Evolutionary conservation across 2,113 vertebrate genomes (phyloP).

Genomic region (Azemiops feae): DNA sequence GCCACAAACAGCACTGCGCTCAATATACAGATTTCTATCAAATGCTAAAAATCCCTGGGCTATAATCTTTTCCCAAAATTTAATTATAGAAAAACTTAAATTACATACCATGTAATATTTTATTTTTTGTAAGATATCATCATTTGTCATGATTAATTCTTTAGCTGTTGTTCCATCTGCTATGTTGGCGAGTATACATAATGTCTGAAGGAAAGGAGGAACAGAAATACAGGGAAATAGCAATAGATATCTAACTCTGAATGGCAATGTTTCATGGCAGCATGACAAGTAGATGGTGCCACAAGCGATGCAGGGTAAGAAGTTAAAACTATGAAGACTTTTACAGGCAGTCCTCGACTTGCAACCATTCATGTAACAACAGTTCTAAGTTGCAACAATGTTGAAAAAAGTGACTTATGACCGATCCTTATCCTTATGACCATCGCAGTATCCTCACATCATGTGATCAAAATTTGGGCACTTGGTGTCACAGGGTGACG

Average conservation of each 20-base stretch:
- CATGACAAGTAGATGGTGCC: conserved; percentile 1
- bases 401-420: background rate
- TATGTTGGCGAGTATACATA: conserved; percentile 96
- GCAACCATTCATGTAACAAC: background rate
- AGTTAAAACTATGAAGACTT: background rate
- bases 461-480: background rate
- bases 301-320: background rate
- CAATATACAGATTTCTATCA: background rate
- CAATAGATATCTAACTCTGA: conserved; percentile 21
- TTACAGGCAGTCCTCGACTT: background rate
- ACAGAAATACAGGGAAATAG: conserved; percentile 25
- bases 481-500: background rate
- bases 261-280: conserved; percentile 27
- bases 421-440: background rate
- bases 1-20: background rate
- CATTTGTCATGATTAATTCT: conserved; percentile 97
- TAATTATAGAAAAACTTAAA: conserved; percentile 21
- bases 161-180: conserved; percentile 96
- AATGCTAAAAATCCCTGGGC: background rate
- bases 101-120: conserved; percentile 94
- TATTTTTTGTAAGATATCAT: conserved; percentile 97
- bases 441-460: background rate
- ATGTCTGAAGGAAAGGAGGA: conserved; percentile 76
- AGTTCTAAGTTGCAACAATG: background rate
- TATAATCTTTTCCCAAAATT: background rate